Evolutionary conservation across 1,140 invertebrate genomes (phyloP).

Genomic region (Neelides sp.): DNA sequence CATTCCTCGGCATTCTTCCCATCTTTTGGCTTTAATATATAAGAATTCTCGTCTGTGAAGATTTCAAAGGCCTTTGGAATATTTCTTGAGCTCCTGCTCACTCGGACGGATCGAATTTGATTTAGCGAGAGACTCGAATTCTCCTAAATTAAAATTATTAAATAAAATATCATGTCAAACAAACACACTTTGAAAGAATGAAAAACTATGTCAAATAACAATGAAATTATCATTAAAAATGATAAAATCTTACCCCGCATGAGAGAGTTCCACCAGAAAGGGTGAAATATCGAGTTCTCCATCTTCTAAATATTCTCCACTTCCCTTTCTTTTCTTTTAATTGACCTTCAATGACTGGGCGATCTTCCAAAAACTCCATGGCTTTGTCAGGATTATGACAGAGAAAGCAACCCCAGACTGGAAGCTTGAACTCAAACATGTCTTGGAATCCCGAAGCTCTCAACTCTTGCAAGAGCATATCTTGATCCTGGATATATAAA

Average conservation of each 20-base stretch:
- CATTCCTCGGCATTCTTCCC: constrained; percentile 89
- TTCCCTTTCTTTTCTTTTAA: constrained; percentile 89
- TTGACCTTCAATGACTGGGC: constrained; percentile 72
- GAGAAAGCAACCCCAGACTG: constrained; percentile 71
- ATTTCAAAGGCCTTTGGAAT: constrained; percentile 93
- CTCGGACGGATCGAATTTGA: constrained; percentile 82
- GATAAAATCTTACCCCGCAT: too few species aligned
- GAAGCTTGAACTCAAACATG: constrained; percentile 66
- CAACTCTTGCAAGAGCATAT: constrained; percentile 68
- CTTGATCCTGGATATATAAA: constrained; percentile 56
- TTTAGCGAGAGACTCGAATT: constrained; percentile 72
- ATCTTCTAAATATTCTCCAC: constrained; percentile 77
- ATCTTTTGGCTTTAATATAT: constrained; percentile 84
- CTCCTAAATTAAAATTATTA: constrained; percentile 1
- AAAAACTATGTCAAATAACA: too few species aligned
- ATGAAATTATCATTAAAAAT: too few species aligned
- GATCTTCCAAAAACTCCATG: constrained; percentile 17
- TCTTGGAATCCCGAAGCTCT: constrained; percentile 78
- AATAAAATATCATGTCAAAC: constrained; percentile 14
- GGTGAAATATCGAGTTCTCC: constrained; percentile 86
- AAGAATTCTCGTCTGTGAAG: constrained; percentile 79
- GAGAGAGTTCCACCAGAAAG: constrained; percentile 76
- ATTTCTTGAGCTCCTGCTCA: constrained; percentile 65
- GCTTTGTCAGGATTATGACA: constrained; percentile 18
- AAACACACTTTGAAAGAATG: constrained; percentile 1